Base-by-base conservation (phyloP, 37 sponge, comb jelly and placozoan genomes). In the Ephydatia muelleri region DNA sequence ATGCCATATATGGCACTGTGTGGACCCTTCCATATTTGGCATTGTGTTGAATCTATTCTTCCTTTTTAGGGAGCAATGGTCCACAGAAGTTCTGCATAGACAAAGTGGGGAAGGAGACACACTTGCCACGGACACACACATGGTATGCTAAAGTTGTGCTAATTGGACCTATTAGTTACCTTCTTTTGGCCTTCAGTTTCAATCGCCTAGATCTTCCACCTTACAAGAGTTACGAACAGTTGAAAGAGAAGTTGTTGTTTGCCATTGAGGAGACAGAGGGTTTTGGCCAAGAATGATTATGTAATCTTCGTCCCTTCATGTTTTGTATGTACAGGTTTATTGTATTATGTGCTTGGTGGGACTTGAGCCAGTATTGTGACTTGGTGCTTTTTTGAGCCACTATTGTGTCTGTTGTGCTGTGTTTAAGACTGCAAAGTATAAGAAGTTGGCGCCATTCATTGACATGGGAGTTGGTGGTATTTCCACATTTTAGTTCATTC, bases 61-160 rank as follows among this genome's bases (percentile, higher is more conserved):
- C 27, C 28, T 13, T 68, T 77, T 29, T 37, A 89, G 93, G 94
- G 76, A 93, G 96, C 49, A 97, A 95, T 88, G 98, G 98, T 2
- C 94, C 95, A 16, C 98, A 97, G 80, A 97, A 91, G 86, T 97
- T 97, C 70, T 95, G 98, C 76, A 91, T 97, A 85, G 98, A 97
- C 47, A 88, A 77, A 79, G 98, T 97, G 65, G 98, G 98, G 5
- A 95, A 93, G 69, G 98, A 97, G 34, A 77, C 89, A 16, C 95
- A 94, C 94, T 82, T 97, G 65, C 98, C 98, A 19, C 79, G 96
- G 22, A 88, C 85, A 73, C 98, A 97, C 79, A 97, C 98, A 21
- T 97, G 98, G 93, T 97, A 80, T 36, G 85, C 73, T 2, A 28
- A 85, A 47, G 23, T n/a, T 78, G 66, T 70, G 29, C 31, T 37